These are phyloP conservation scores for Montipora efflorescens DNA, from an alignment of 64 coral and sea anemone genomes.

Conservation along the genomic window DNA sequence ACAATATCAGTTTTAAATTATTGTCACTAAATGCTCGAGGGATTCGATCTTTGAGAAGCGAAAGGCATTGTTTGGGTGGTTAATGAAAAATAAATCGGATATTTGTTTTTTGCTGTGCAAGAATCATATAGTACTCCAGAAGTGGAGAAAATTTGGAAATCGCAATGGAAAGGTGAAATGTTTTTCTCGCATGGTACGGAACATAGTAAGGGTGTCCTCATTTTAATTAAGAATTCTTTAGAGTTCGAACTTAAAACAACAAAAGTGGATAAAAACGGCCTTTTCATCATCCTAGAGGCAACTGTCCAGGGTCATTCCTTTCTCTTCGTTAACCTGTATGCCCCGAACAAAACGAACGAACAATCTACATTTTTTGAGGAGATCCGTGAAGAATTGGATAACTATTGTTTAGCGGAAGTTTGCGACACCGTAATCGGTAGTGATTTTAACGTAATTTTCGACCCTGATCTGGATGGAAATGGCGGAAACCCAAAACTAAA, in stretches of 20 bases:
- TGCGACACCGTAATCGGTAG: no score
- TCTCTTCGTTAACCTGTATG: slow-evolving; percentile 27
- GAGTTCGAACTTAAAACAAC: slow-evolving; percentile 42
- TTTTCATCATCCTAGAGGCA: slow-evolving; percentile 56
- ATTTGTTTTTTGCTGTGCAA: slow-evolving; percentile 45
- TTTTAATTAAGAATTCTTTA: slow-evolving; percentile 2
- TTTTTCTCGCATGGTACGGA: slow-evolving; percentile 32
- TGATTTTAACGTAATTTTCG: no score
- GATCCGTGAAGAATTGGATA: slow-evolving; percentile 10
- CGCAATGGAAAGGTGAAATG: no score
- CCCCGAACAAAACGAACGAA: slow-evolving; percentile 14
- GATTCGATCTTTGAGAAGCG: slow-evolving; percentile 27
- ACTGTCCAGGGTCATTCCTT: slow-evolving; percentile 26
- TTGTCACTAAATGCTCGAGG: slow-evolving; percentile 65
- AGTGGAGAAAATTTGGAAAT: no score
- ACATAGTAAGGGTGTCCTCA: slow-evolving; percentile 51
- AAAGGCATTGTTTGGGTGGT: slow-evolving; percentile 45
- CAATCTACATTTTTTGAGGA: no score
- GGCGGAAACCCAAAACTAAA: no score
- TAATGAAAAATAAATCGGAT: slow-evolving; percentile 55
- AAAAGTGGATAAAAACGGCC: slow-evolving; percentile 26
- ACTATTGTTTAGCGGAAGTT: background rate
- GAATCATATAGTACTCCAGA: no score
- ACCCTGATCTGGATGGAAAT: no score
- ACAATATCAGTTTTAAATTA: slow-evolving; percentile 8